Evolutionary conservation across 2,888 invertebrate species (phyloP), one percentile per base, ranked within the genome.

Genomic region (Tetropium fuscum): DNA sequence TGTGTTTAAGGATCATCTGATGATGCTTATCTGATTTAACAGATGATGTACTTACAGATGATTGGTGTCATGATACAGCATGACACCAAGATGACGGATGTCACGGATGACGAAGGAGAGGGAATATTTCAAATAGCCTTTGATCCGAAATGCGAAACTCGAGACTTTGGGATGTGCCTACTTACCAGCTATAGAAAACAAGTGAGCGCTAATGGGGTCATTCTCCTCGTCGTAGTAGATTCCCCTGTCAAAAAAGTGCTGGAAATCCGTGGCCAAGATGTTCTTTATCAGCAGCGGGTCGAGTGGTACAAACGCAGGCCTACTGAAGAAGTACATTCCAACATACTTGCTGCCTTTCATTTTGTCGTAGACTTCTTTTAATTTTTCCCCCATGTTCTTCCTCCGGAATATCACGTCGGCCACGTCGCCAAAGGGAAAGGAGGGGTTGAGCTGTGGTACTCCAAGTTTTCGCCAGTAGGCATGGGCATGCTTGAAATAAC

Each of bases 341-440:
- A 87, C 80, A 62, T 82, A 80, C 60, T 78, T 80, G 49, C 74
- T 64, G 3, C 78, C 78, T 44, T 72, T 66, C 71, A 84, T 84
- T 41, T 80, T 76, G n/a, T 81, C 77, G 70, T 90, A 90, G 36
- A 86, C 82, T 67, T 88, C 86, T 57, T 83, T 83, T 48, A 88
- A 84, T 10, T 85, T 86, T 67, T 88, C 84, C 18, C 88, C 88
- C 74, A 90, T 86, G 59, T 87, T 86, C 25, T 83, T 81, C 67
- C 85, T 82, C 20, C 85, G 81, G 44, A 83, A 82, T 1, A 87
- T 82, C 4, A 88, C 85, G 16, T 83, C 80, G 27, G 80, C 80
- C 65, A 90, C 80, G 60, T 87, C 86, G 0, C 91, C 91, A 68
- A 87, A 89, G 0, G 89, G 87, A 60, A 89, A 86, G n/a, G 74